A percentile compares a stretch with the other conserved stretches of the same genome.
Evolutionary conservation across 2,888 invertebrate species (phyloP).

Genomic region (Congeria kusceri): DNA sequence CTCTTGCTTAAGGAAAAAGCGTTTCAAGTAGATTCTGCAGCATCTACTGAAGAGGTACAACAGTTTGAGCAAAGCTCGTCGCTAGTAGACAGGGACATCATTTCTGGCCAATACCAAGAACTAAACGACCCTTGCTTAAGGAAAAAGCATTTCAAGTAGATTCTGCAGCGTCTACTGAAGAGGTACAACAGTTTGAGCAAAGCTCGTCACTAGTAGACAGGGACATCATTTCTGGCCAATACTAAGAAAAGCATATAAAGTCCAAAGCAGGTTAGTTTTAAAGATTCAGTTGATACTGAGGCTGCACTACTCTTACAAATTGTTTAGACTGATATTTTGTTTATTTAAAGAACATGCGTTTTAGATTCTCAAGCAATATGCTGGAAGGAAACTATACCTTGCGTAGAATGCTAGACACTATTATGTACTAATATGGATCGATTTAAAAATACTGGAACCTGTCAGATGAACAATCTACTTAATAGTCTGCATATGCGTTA

Average conservation of each 20-base stretch:
- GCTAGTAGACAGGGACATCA: conserved; percentile 19
- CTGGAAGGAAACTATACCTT: too few relatives aligned
- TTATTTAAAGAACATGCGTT: too few relatives aligned
- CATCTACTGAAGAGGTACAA: conserved; percentile 18
- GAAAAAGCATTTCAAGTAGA: conserved; percentile 18
- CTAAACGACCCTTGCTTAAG: conserved; percentile 38
- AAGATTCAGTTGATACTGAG: too few relatives aligned
- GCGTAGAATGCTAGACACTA: too few relatives aligned
- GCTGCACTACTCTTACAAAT: too few relatives aligned
- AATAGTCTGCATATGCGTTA: too few relatives aligned
- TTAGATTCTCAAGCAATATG: too few relatives aligned
- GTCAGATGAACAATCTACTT: too few relatives aligned
- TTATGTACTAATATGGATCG: too few relatives aligned
- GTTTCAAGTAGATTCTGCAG: conserved; percentile 16
- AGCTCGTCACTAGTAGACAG: conserved; percentile 8
- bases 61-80: conserved; percentile 12
- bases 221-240: conserved; percentile 26
- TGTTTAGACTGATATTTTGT: too few relatives aligned
- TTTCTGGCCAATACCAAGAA: conserved; percentile 35
- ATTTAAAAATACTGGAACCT: too few relatives aligned
- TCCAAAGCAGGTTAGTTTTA: too few relatives aligned
- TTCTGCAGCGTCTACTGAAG: conserved; percentile 24
- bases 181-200: conserved; percentile 15
- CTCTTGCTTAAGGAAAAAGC: conserved; percentile 36
- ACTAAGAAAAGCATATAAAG: conserved; percentile 6